These are phyloP conservation scores for Heliconius ismenius DNA, from an alignment of 2,888 invertebrate genomes.

Conservation along the genomic window DNA sequence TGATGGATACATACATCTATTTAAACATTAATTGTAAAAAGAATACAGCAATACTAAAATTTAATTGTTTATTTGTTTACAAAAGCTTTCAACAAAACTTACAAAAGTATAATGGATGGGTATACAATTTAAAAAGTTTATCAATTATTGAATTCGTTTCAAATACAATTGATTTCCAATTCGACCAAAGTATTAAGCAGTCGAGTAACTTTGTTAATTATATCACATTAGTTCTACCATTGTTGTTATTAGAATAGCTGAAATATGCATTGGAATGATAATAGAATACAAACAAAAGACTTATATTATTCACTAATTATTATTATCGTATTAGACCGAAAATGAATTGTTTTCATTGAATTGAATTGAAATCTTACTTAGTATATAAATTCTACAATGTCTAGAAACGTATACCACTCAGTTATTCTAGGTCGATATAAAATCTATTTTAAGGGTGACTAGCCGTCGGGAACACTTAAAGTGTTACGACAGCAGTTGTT, in stretches of 20 bases:
- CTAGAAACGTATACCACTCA: neutral
- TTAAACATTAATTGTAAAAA: neutral
- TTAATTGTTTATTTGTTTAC: no score
- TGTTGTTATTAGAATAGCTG: slow-evolving; percentile 1
- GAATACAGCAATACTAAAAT: no score
- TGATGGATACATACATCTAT: neutral
- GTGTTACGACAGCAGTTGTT: slow-evolving; percentile 26
- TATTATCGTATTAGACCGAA: neutral
- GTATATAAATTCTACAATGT: neutral
- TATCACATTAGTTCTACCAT: slow-evolving; percentile 3
- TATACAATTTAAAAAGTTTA: neutral
- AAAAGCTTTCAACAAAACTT: slow-evolving; percentile 7
- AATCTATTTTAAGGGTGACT: slow-evolving; percentile 17
- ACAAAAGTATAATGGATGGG: neutral
- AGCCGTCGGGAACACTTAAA: slow-evolving; percentile 20
- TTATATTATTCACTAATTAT: neutral
- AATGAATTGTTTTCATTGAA: neutral
- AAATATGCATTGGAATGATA: no score
- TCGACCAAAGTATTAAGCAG: neutral
- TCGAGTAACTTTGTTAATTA: slow-evolving; percentile 5
- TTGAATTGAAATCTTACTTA: neutral
- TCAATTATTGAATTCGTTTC: neutral
- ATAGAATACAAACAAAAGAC: neutral
- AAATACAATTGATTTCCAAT: neutral
- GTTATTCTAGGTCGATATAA: neutral